A percentile compares a stretch with the other conserved stretches of the same genome.
These are phyloP conservation scores for Microplitis demolitor DNA, from an alignment of 1,140 invertebrate genomes.

Conservation along the genomic window DNA sequence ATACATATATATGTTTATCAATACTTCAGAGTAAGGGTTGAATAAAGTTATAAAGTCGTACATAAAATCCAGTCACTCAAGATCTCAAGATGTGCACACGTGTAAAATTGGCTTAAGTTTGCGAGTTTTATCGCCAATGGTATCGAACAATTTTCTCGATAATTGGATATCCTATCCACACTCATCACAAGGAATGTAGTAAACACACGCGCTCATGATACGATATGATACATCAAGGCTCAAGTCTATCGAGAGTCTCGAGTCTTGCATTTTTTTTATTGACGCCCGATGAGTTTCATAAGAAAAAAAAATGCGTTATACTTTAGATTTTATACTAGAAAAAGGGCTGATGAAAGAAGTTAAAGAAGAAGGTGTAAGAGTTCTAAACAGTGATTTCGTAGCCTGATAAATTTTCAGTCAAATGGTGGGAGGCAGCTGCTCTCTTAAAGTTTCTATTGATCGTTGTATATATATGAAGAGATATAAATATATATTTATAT, in stretches of 20 bases:
- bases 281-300: too few relatives aligned
- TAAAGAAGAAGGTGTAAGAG: neutral
- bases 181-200: conserved; percentile 34
- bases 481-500: neutral
- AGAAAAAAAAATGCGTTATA: too few relatives aligned
- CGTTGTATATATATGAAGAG: neutral
- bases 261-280: too few relatives aligned
- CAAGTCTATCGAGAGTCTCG: neutral
- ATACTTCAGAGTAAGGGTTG: neutral
- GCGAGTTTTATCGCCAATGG: conserved; percentile 6
- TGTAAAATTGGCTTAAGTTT: neutral
- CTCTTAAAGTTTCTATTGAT: conserved; percentile 8
- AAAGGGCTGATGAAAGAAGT: neutral
- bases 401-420: conserved; percentile 27
- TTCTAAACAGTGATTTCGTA: too few relatives aligned
- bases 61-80: conserved; percentile 28
- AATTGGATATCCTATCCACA: conserved; percentile 43
- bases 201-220: conserved; percentile 28
- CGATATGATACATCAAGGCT: conserved; percentile 12
- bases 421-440: conserved; percentile 50
- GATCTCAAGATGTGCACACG: neutral
- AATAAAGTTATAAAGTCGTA: conserved; percentile 38
- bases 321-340: neutral
- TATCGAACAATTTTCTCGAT: conserved; percentile 48
- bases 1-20: neutral